phyloP scores from a whole-genome alignment of 2,797 vertebrate species.

The Lagorchestes hirsutus region DNA sequence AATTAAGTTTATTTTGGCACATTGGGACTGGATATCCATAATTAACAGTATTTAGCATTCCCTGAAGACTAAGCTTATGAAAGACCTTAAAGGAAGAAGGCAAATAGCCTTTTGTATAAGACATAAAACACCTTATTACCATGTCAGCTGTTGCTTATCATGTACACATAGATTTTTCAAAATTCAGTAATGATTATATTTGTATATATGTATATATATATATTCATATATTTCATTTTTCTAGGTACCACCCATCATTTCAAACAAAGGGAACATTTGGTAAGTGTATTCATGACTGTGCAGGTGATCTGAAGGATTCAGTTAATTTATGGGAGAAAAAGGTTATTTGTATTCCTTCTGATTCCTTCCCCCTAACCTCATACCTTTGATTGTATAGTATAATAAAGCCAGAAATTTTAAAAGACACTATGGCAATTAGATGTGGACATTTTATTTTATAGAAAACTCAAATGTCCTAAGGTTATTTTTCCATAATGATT shows the following conservation, averaged over 20 bases:
- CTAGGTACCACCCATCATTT: background rate
- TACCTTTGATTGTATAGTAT: background rate
- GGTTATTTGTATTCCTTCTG: background rate
- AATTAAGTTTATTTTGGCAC: slow-evolving; percentile 76
- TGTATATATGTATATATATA: too few relatives aligned
- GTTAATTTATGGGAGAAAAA: background rate
- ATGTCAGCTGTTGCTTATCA: accelerated
- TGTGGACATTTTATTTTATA: slow-evolving; percentile 1
- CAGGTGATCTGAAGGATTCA: slow-evolving; percentile 51
- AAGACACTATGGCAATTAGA: background rate
- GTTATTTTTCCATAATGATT: background rate
- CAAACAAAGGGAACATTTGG: slow-evolving; percentile 59
- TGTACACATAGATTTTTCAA: background rate
- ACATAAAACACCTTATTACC: background rate
- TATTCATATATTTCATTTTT: slow-evolving; percentile 10
- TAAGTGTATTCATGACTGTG: slow-evolving; percentile 52
- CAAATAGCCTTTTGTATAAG: slow-evolving; percentile 60
- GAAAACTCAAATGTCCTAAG: background rate
- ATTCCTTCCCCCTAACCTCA: background rate
- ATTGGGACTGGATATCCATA: slow-evolving; percentile 61
- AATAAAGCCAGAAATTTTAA: slow-evolving; percentile 11
- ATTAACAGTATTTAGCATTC: slow-evolving; percentile 71
- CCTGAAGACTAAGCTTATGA: slow-evolving; percentile 72
- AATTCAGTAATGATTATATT: background rate
- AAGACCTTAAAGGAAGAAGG: slow-evolving; percentile 61